Conservation (phyloP, 2,797 vertebrate genomes). For the Podargus strigoides region DNA sequence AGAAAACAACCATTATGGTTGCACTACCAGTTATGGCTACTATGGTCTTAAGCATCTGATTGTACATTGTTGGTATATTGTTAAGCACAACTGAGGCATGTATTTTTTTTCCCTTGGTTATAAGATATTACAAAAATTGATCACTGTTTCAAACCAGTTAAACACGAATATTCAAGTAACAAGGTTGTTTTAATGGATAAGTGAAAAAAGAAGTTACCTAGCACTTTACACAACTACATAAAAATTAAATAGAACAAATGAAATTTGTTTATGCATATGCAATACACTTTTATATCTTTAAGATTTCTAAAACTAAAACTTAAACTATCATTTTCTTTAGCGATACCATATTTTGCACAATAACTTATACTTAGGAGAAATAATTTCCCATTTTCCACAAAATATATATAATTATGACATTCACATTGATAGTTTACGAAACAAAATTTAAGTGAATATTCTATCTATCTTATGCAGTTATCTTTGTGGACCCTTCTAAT, state of each 20-base stretch:
- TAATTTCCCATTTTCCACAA: constrained; percentile 74
- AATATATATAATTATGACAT: constrained; percentile 82
- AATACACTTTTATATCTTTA: constrained; percentile 76
- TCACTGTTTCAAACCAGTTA: constrained; percentile 68
- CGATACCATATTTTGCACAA: constrained; percentile 79
- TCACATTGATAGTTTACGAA: constrained; percentile 79
- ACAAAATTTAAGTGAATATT: constrained; percentile 74
- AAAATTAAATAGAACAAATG: constrained; percentile 81
- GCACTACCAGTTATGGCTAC: constrained; percentile 39
- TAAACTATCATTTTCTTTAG: constrained; percentile 76
- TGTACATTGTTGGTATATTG: constrained; percentile 35
- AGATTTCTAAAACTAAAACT: constrained; percentile 78
- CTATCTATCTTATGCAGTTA: constrained; percentile 58
- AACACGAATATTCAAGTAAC: constrained; percentile 78
- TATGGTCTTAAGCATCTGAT: constrained; percentile 16
- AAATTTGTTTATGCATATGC: constrained; percentile 75
- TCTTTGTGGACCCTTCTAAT: constrained; percentile 65
- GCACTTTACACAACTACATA: constrained; percentile 74
- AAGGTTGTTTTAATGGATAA: constrained; percentile 70
- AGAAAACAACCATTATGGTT: constrained; percentile 41
- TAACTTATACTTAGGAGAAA: constrained; percentile 81
- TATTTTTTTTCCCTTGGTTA: constrained; percentile 49
- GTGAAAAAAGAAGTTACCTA: constrained; percentile 60
- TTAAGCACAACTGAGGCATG: constrained; percentile 44
- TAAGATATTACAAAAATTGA: constrained; percentile 53